A percentile compares a stretch with the other conserved stretches of the same genome.
Evolutionary conservation across 2,888 invertebrate species (phyloP).

Genomic region (Rotaria magnacalcarata): DNA sequence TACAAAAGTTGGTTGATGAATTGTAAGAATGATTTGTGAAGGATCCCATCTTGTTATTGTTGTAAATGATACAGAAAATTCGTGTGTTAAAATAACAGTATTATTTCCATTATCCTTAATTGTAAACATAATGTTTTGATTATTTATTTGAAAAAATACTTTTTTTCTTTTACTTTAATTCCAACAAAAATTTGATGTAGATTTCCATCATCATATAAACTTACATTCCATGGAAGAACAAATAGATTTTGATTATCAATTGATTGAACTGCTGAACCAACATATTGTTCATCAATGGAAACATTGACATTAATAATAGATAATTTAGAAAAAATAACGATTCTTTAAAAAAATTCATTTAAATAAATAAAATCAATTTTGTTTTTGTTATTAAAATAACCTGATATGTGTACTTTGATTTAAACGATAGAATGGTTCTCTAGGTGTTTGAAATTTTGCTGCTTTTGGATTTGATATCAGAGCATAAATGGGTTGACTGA

Average conservation of each 20-base stretch:
- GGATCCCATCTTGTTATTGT: neutral
- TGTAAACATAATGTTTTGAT: no score
- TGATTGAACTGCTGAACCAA: constrained; percentile 60
- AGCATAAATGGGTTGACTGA: constrained; percentile 65
- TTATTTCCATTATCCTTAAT: constrained; percentile 33
- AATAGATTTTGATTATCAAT: constrained; percentile 69
- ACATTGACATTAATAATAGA: constrained; percentile 68
- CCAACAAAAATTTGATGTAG: constrained; percentile 62
- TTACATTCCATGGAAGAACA: constrained; percentile 71
- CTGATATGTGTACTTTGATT: constrained; percentile 72
- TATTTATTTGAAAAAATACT: no score
- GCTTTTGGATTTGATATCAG: constrained; percentile 84
- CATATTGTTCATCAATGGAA: constrained; percentile 65
- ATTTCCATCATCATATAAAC: constrained; percentile 66
- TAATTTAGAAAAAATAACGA: constrained; percentile 72
- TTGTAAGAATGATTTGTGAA: neutral
- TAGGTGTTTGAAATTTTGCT: constrained; percentile 67
- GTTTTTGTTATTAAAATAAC: constrained; percentile 56
- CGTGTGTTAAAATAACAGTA: neutral
- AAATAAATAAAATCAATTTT: no score
- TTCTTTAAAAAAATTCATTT: constrained; percentile 61
- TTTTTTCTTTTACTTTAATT: constrained; percentile 48
- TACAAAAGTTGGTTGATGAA: constrained; percentile 10
- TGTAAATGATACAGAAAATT: constrained; percentile 35
- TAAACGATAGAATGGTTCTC: constrained; percentile 70